Evolutionary conservation across 2,888 invertebrate species (phyloP).

Genomic region (Macrosiphum euphorbiae): DNA sequence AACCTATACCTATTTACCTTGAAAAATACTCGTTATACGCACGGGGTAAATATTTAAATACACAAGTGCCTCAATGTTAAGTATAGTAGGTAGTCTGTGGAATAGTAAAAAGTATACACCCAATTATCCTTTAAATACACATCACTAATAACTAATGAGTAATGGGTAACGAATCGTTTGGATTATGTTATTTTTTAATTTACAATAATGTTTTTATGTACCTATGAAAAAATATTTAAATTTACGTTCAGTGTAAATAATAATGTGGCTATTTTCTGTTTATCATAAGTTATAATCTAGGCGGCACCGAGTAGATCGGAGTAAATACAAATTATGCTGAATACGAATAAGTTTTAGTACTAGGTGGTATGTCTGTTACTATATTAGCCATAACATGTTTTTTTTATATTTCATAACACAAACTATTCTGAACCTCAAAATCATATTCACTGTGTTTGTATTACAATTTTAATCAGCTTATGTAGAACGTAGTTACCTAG

Average conservation of each 20-base stretch:
- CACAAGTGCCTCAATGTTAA: neutral
- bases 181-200: neutral
- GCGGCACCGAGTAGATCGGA: neutral
- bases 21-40: neutral
- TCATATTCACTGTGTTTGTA: neutral
- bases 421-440: conserved; percentile 7
- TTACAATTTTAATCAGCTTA: neutral
- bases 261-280: neutral
- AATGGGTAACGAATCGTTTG: neutral
- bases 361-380: neutral
- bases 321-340: conserved; percentile 24
- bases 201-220: neutral
- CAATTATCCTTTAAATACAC: neutral
- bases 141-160: neutral
- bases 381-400: conserved; percentile 18
- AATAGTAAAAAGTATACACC: neutral
- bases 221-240: neutral
- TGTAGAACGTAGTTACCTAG: neutral
- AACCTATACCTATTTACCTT: neutral
- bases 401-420: conserved; percentile 15
- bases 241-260: neutral
- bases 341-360: neutral
- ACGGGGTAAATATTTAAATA: neutral
- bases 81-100: neutral
- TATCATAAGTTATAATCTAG: conserved; percentile 31